A percentile compares a stretch with the other conserved stretches of the same genome.
Conservation (phyloP, 2,888 invertebrate genomes). For the Drosophila infuscata region DNA sequence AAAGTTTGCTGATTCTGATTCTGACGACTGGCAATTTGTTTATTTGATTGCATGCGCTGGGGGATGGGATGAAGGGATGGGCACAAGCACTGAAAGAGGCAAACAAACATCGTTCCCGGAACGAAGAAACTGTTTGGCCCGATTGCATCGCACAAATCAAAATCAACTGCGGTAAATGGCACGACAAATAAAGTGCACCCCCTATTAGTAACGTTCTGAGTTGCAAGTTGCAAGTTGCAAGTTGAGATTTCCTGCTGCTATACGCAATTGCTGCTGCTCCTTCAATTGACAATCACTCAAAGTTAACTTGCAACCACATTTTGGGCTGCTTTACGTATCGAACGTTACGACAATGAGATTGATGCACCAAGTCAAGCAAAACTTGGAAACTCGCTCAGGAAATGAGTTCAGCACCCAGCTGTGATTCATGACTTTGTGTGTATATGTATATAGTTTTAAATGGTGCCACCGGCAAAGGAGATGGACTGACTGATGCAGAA, state of each 20-base stretch:
- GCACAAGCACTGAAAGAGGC: neutral
- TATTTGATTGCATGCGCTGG: conserved; percentile 57
- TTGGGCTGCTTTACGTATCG: conserved; percentile 22
- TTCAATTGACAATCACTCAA: conserved; percentile 48
- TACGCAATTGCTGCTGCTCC: conserved; percentile 1
- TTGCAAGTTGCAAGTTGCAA: conserved; percentile 13
- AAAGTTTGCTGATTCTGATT: conserved; percentile 32
- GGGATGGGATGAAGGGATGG: neutral
- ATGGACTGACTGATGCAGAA: conserved; percentile 5
- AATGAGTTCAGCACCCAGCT: conserved; percentile 17
- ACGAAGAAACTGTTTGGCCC: conserved; percentile 34
- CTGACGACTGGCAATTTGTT: conserved; percentile 66
- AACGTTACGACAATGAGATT: conserved; percentile 58
- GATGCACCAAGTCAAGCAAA: conserved; percentile 43
- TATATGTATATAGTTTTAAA: conserved; percentile 1
- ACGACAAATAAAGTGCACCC: conserved; percentile 63
- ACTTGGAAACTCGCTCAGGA: neutral
- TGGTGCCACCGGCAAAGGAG: conserved; percentile 1
- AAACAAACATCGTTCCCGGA: neutral
- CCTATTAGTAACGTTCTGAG: conserved; percentile 17
- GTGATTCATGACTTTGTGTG: conserved; percentile 32
- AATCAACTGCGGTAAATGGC: conserved; percentile 67
- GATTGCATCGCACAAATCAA: conserved; percentile 63
- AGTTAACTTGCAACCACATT: conserved; percentile 54
- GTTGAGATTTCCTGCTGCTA: neutral